Base-by-base conservation (phyloP, 2,113 vertebrate genomes). In the Melospiza georgiana region DNA sequence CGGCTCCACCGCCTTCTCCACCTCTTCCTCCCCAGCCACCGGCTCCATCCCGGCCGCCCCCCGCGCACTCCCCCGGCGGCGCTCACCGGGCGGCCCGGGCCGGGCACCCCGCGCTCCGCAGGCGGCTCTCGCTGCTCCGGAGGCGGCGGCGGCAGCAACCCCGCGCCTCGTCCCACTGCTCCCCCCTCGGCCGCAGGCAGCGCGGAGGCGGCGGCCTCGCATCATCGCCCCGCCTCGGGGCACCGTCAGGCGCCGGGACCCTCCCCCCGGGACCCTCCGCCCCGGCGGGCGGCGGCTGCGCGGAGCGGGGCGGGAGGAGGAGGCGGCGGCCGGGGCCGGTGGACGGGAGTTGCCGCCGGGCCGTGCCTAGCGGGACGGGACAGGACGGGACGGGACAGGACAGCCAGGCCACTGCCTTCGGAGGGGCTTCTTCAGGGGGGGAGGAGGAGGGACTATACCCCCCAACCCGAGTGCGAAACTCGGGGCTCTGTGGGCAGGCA, bases 191-290 rank as follows among this genome's bases (percentile, higher is more conserved):
- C 94, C 79, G 68, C 87, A 74, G 77, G 90, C 90, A 83, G 86
- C 72, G 90, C 90, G 87, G 82, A 71, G 94, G 93, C 93, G 93
- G 93, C 46, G 48, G 76, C 81, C 48, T 86, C 93, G 62, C 83
- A 76, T 54, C 83, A 87, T 78, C 65, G 92, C 94, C 76, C 95
- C 84, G 94, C 90, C 92, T 90, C 73, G 67, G 90, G 92, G 90
- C 90, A 84, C 94, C 95, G 93, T 91, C 90, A 94, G 85, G 92
- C 67, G 84, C 81, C 80, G 90, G 94, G 92, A 81, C 87, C 91
- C 89, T 87, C 87, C 87, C 76, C 84, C 78, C 33, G 58, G 57
- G 84, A 94, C 91, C 88, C 91, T 72, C 92, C 79, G 67, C 67
- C 68, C 81, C 79, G 48, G 58, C 59, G 31, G 55, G 77, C n/a